These are phyloP conservation scores for Colletes latitarsis DNA, from an alignment of 1,140 invertebrate genomes.

Conservation along the genomic window DNA sequence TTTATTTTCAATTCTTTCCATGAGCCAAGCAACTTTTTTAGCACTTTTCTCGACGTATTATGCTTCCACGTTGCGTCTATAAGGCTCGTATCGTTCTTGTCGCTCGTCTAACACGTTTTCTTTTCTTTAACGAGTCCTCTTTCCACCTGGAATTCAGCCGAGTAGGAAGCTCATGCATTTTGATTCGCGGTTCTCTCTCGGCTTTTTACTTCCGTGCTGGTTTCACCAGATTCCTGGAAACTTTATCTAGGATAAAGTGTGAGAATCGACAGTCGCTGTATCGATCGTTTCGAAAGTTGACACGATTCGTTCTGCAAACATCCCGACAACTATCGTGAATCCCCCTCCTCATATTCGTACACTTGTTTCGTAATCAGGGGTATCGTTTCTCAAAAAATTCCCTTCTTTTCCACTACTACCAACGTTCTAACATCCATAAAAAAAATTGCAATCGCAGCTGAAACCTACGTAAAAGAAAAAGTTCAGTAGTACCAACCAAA, in stretches of 20 bases:
- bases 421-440: not conserved
- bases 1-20: too few relatives aligned
- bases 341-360: not conserved
- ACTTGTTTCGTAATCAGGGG: too few relatives aligned
- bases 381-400: not conserved
- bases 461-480: too few relatives aligned
- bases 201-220: constrained; percentile 3
- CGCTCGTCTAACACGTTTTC: not conserved
- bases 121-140: not conserved
- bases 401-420: not conserved
- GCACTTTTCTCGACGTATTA: too few relatives aligned
- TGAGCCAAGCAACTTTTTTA: too few relatives aligned
- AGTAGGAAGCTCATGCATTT: constrained; percentile 1
- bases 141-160: not conserved
- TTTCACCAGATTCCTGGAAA: constrained; percentile 33
- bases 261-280: constrained; percentile 21
- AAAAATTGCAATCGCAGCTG: too few relatives aligned
- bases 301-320: constrained; percentile 1
- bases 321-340: not conserved
- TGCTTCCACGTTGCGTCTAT: too few relatives aligned
- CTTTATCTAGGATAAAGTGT: constrained; percentile 6
- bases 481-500: too few relatives aligned
- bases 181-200: not conserved
- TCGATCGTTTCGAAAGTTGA: constrained; percentile 7
- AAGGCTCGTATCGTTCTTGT: not conserved